Conservation (phyloP, 2,113 vertebrate genomes). For the Gnathonemus echidnorhynchus region DNA sequence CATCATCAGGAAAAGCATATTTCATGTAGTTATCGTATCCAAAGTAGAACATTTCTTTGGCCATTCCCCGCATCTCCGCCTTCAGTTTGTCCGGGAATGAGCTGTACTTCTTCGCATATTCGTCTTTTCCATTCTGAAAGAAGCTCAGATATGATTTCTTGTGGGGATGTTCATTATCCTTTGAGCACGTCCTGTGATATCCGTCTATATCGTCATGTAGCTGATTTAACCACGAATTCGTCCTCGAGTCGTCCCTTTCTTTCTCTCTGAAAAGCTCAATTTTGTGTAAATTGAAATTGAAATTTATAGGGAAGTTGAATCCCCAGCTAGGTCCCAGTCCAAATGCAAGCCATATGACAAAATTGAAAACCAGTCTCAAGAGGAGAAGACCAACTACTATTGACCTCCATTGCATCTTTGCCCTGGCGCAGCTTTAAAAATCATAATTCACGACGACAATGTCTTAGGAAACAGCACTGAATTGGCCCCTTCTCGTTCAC, state of each 20-base stretch:
- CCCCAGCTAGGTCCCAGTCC: conserved; percentile 75
- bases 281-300: conserved; percentile 55
- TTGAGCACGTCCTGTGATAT: conserved; percentile 39
- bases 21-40: conserved; percentile 97
- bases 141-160: conserved; percentile 57
- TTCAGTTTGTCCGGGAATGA: conserved; percentile 77
- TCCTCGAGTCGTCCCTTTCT: conserved; percentile 11
- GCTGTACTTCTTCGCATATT: conserved; percentile 78
- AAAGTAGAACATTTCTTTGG: conserved; percentile 88
- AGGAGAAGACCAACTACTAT: conserved; percentile 80
- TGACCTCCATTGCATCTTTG: conserved; percentile 94
- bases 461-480: conserved; percentile 5
- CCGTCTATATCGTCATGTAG: conserved; percentile 34
- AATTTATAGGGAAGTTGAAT: conserved; percentile 62
- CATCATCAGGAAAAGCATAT: conserved; percentile 88
- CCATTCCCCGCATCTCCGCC: conserved; percentile 74
- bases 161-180: conserved; percentile 32
- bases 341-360: conserved; percentile 70
- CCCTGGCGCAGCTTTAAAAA: conserved; percentile 51
- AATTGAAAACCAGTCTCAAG: conserved; percentile 73
- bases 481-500: neutral
- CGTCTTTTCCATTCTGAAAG: conserved; percentile 61
- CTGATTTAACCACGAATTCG: conserved; percentile 50
- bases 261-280: conserved; percentile 52
- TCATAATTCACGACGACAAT: conserved; percentile 56